These are phyloP conservation scores for Passer montanus DNA, from an alignment of 2,113 vertebrate genomes.

Conservation along the genomic window DNA sequence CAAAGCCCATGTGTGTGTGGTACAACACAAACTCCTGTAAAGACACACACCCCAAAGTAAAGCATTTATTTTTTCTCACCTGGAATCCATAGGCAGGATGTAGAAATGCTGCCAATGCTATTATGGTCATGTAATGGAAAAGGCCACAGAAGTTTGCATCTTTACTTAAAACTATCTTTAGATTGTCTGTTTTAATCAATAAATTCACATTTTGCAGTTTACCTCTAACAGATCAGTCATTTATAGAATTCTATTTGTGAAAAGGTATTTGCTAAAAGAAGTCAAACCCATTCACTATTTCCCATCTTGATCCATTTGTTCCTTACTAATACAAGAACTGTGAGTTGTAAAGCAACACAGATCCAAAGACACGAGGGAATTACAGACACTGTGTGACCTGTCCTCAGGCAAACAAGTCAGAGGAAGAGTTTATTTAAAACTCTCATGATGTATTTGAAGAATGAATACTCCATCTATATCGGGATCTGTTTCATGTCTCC, in stretches of 20 bases:
- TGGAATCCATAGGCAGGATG: not conserved
- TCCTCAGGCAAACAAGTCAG: not conserved
- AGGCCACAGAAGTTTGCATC: not conserved
- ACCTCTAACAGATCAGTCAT: not conserved
- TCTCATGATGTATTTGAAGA: not conserved
- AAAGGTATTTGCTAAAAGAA: not conserved
- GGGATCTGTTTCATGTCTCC: not conserved
- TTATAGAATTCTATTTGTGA: not conserved
- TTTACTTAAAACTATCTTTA: not conserved
- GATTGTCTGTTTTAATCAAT: not conserved
- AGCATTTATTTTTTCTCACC: not conserved
- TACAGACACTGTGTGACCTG: not conserved
- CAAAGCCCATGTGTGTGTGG: not conserved
- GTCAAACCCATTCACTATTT: not conserved
- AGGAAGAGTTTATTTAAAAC: conserved; percentile 38
- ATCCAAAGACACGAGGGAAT: not conserved
- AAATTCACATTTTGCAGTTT: not conserved
- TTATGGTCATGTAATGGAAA: not conserved
- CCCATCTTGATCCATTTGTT: not conserved
- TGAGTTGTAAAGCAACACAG: not conserved
- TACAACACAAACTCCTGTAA: not conserved
- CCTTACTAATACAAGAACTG: not conserved
- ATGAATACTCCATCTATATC: not conserved
- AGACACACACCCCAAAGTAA: not conserved
- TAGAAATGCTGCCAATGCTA: not conserved